Base-by-base conservation (phyloP, 2,797 vertebrate genomes). In the Syngnathus rostellatus region DNA sequence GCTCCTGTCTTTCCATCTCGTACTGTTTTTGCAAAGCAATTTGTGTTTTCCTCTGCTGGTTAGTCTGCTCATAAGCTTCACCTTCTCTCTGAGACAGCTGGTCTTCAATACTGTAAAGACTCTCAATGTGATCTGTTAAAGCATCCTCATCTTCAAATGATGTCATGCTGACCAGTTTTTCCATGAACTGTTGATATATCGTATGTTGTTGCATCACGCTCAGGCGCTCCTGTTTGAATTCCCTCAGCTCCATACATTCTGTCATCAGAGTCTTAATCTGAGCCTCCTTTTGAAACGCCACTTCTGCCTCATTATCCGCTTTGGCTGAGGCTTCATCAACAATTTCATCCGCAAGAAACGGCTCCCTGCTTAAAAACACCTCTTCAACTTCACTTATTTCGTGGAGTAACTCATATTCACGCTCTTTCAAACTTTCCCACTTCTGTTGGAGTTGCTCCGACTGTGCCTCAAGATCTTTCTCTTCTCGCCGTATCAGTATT, bases 31-130 rank as follows among this genome's bases (percentile, higher is more conserved):
- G 60, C 41, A 62, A 25, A 25, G 40, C 21, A 2, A 25, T 16
- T 41, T 62, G 60, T 14, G 60, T 62, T 62, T 62, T 62, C 60
- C 60, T 62, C 41, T 62, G 60, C 60, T 62, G 41, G 41, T 62
- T 62, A 12, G 60, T 62, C 41, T 62, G 40, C 41, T 62, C 60
- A 7, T 62, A 62, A 16, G 60, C 60, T 62, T 62, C 60, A 8
- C 60, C 60, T 7, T 62, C 60, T 41, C 60, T 23, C 60, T 62
- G 60, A 16, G 60, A 62, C 21, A 62, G 40, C 60, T 62, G 60
- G 41, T 62, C 60, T 8, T 62, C 60, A 8, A 62, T 14, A 8
- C 21, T 62, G 60, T 62, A 41, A 43, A 62, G 60, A 43, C 60
- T 62, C 21, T 62, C 60, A 7, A 62, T 62, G 60, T 62, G 60